phyloP scores from a whole-genome alignment of 2,797 vertebrate species.

The Fundulus diaphanus region DNA sequence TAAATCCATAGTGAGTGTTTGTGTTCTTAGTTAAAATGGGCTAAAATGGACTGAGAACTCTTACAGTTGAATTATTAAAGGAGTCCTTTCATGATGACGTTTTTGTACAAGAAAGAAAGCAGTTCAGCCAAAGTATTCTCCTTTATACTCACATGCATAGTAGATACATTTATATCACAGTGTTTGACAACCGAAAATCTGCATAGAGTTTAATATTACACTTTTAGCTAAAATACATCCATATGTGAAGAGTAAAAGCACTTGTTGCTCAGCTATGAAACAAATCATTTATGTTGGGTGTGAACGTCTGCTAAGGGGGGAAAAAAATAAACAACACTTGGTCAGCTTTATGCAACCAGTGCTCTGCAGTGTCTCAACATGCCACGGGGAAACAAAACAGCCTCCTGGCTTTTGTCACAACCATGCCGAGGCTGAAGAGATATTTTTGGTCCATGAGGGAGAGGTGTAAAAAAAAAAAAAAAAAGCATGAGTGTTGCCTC shows the following conservation, averaged over 20 bases:
- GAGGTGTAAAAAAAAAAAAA: conserved; percentile 65
- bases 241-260: conserved; percentile 3
- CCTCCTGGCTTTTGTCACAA: conserved; percentile 42
- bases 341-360: conserved; percentile 32
- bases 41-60: neutral
- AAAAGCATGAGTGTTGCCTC: conserved; percentile 39
- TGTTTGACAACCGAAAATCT: conserved; percentile 23
- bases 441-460: conserved; percentile 72
- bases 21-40: neutral
- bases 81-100: conserved; percentile 31
- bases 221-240: conserved; percentile 6
- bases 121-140: conserved; percentile 13
- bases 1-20: neutral
- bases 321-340: conserved; percentile 12
- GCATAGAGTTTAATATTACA: conserved; percentile 1
- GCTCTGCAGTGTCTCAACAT: conserved; percentile 43
- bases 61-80: neutral
- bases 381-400: conserved; percentile 44
- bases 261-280: neutral
- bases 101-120: conserved; percentile 29
- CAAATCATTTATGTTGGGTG: neutral
- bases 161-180: conserved; percentile 20
- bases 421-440: conserved; percentile 29
- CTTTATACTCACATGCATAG: conserved; percentile 3
- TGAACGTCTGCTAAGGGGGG: neutral